Evolutionary conservation across 1,140 invertebrate genomes (phyloP), one percentile per base, ranked within the genome.

Genomic region (Drosophila gunungcola): DNA sequence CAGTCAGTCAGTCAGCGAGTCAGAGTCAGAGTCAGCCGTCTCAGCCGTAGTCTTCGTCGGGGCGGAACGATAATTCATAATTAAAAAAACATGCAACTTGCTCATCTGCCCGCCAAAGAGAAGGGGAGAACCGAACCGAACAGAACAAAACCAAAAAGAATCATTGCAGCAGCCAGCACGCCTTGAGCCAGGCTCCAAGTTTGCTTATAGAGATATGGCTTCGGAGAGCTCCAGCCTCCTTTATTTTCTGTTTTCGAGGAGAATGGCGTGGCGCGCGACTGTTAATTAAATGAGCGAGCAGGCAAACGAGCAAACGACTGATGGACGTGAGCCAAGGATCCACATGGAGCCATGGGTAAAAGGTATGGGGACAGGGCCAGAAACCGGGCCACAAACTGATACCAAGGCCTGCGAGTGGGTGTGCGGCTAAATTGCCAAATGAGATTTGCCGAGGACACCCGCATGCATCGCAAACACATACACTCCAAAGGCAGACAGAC

Each of bases 351-450:
- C 58, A 61, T 41, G 41, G 56, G 54, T 43, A 39, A 72, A 61
- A 36, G 56, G 54, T 43, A 36, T 65, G 57, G 21, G 27, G n/a
- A n/a, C 36, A 42, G 34, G 42, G 42, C 45, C 21, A 53, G 34
- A n/a, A 39, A 21, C 46, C 45, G 46, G 42, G 45, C 42, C 36
- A 27, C 36, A 45, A 42, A 56, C 43, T 54, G 48, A 63, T 42
- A 41, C 27, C 55, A 45, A 52, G 48, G 64, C 63, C 51, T 43
- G 43, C 79, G 83, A 91, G 88, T 91, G 88, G 88, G 88, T 91
- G 88, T 91, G 88, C 78, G 70, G 69, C 88, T 91, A 91, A 91
- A 91, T 91, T 91, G 88, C 89, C 81, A 91, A 91, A 91, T 91
- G 88, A 77, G 88, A 91, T 84, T 73, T 68, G 80, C 57, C 52